phyloP scores from a whole-genome alignment of 2,888 invertebrate genomes.

The Conomelus anceps region DNA sequence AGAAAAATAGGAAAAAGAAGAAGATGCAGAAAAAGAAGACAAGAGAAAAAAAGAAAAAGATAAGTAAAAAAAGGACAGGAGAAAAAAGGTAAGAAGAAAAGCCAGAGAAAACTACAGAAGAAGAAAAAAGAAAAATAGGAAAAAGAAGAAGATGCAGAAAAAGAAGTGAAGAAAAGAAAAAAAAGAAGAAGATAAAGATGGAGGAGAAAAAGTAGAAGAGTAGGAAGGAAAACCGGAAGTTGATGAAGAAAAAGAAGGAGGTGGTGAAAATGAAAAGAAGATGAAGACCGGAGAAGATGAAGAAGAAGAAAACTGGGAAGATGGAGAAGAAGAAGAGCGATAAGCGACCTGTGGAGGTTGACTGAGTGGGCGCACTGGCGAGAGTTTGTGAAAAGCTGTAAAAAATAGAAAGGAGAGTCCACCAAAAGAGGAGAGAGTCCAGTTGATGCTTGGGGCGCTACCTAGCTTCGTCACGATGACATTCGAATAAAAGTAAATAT shows the following conservation, averaged over 20 bases:
- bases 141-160: neutral
- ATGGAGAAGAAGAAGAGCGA: neutral
- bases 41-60: too few species aligned
- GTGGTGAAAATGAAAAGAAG: too few species aligned
- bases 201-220: too few species aligned
- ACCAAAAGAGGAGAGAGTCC: neutral
- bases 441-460: neutral
- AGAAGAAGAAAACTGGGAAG: neutral
- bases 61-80: neutral
- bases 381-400: neutral
- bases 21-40: too few species aligned
- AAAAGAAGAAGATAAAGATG: neutral
- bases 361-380: neutral
- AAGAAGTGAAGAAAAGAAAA: neutral
- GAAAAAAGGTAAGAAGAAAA: neutral
- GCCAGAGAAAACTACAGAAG: neutral
- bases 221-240: too few species aligned
- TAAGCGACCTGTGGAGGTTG: neutral
- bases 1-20: neutral
- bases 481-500: neutral
- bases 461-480: neutral
- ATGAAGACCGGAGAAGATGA: too few species aligned
- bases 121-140: neutral
- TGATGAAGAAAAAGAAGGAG: too few species aligned
- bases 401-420: neutral